phyloP scores from a whole-genome alignment of 2,888 invertebrate species.

The Meteorus cinctellus region DNA sequence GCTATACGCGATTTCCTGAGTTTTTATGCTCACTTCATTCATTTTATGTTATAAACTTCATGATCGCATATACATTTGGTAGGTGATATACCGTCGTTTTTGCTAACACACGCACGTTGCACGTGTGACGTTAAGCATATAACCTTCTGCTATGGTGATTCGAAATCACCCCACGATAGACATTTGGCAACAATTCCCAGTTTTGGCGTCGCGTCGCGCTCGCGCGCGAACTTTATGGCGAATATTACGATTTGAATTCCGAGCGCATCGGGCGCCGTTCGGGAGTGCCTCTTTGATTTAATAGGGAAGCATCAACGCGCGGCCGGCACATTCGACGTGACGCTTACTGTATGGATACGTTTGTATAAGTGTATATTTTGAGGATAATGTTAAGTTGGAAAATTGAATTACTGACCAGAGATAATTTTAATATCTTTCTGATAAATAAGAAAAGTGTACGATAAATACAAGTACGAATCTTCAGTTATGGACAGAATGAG shows the following conservation, averaged over 20 bases:
- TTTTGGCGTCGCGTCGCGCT: constrained; percentile 22
- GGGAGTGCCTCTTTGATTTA: constrained; percentile 69
- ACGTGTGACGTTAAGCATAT: background rate
- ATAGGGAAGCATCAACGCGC: constrained; percentile 65
- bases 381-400: no score
- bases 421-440: no score
- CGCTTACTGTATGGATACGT: background rate
- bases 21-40: no score
- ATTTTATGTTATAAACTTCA: constrained; percentile 9
- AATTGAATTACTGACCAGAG: no score
- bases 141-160: constrained; percentile 1
- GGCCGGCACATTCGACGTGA: constrained; percentile 51
- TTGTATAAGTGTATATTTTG: background rate
- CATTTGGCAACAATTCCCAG: constrained; percentile 53
- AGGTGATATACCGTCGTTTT: constrained; percentile 20
- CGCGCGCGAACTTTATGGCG: constrained; percentile 58
- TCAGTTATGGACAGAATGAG: no score
- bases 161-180: constrained; percentile 43
- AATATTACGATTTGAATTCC: constrained; percentile 63
- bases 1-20: background rate
- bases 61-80: constrained; percentile 23
- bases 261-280: constrained; percentile 64
- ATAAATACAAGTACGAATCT: no score
- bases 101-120: constrained; percentile 11
- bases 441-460: no score